Base-by-base conservation (phyloP, 1,140 invertebrate genomes). In the Macrosteles quadrilineatus region DNA sequence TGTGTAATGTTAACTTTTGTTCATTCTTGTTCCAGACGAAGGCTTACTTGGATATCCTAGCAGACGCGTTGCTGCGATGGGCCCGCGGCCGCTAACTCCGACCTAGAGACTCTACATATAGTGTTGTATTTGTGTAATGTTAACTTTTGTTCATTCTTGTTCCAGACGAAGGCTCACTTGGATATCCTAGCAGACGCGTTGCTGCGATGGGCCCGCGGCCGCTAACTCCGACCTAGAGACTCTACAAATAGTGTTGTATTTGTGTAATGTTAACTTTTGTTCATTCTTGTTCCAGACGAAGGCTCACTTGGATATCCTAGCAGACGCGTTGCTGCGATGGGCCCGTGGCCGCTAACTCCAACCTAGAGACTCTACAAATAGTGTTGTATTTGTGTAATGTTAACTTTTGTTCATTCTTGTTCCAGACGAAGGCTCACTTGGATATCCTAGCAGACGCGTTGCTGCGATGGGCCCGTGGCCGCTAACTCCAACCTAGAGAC, bases 151-250 rank as follows among this genome's bases (percentile, higher is more conserved):
- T n/a, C n/a, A n/a, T n/a, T 70, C 76, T 76, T 81, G 76, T 89
- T 91, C 74, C 89, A 97, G 94, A 96, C 93, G 96, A 96, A 82
- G n/a, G 93, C 93, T 74, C 94, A 97, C 81, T 85, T 97, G 82
- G 94, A 96, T 83, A 92, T 97, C 72, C 82, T 97, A 78, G 94
- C 94, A 53, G 94, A 97, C 81, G 94, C 94, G 76, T 86, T 96
- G 75, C 83, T 97, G 73, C 88, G 94, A 80, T 57, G 53, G 53
- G 53, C 53, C 9, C 11, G 53, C 1, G 53, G 53, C 14, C 53
- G 53, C 29, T 57, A 57, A 57, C 47, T 36, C 4, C 32, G 14
- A 36, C 32, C 32, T 36, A 36, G 32, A 36, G 32, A 36, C 32
- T 36, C 32, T 36, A 36, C 32, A 4, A n/a, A n/a, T n/a, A n/a